Evolutionary conservation across 2,113 vertebrate genomes (phyloP).

Genomic region (Scalopus aquaticus): DNA sequence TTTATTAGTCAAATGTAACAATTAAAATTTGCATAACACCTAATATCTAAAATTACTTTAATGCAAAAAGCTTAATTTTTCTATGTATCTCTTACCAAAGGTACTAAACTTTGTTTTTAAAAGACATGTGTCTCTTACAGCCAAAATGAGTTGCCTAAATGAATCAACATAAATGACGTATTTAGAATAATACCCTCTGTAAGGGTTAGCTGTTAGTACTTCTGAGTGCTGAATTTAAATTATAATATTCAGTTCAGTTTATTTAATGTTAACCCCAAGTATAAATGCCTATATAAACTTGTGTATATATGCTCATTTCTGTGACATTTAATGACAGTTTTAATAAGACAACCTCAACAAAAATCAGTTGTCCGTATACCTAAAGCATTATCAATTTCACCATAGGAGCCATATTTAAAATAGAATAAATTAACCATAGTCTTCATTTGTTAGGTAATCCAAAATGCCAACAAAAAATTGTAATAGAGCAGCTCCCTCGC

Average conservation of each 20-base stretch:
- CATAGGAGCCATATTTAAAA: neutral
- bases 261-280: conserved; percentile 25
- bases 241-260: conserved; percentile 58
- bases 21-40: neutral
- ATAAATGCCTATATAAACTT: neutral
- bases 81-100: conserved; percentile 12
- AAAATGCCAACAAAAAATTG: neutral
- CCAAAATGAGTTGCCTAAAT: neutral
- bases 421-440: neutral
- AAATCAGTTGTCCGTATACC: neutral
- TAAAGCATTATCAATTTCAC: conserved; percentile 43
- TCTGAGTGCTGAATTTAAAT: conserved; percentile 74
- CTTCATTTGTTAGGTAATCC: neutral
- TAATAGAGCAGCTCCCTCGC: no score
- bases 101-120: conserved; percentile 31
- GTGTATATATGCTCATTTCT: neutral
- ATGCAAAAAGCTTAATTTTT: conserved; percentile 13
- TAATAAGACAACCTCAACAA: neutral
- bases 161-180: neutral
- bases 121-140: neutral
- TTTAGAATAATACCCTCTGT: neutral
- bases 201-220: neutral
- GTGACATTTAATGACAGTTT: neutral
- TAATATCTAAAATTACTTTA: neutral
- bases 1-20: neutral